These are phyloP conservation scores for Diabrotica virgifera DNA, from an alignment of 1,140 invertebrate genomes.

Conservation along the genomic window DNA sequence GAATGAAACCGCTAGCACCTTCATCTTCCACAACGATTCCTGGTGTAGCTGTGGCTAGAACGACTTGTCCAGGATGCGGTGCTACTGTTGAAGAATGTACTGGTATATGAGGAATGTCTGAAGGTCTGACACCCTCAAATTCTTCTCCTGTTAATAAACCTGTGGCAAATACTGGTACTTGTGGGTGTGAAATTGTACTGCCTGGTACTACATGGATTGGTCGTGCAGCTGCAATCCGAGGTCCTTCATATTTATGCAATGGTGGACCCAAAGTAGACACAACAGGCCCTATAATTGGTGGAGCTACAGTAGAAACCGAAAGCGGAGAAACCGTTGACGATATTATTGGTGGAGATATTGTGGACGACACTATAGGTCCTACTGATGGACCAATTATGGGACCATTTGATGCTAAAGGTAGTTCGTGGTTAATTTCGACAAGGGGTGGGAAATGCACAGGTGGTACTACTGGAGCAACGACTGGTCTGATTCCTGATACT, in stretches of 20 bases:
- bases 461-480: background rate
- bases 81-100: background rate
- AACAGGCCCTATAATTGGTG: background rate
- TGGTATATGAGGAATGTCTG: background rate
- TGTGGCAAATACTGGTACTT: background rate
- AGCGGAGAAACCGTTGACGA: background rate
- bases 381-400: background rate
- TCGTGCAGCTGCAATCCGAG: too few species aligned
- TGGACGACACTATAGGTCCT: background rate
- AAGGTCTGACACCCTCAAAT: background rate
- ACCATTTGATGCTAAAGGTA: conserved; percentile 4
- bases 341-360: conserved; percentile 12
- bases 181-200: too few species aligned
- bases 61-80: background rate
- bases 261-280: conserved; percentile 4
- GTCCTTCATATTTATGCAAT: background rate
- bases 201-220: too few species aligned
- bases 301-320: background rate
- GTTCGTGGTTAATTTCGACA: conserved; percentile 6
- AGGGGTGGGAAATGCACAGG: conserved; percentile 13
- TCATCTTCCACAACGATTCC: background rate
- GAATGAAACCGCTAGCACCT: conserved; percentile 3
- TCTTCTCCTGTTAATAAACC: background rate
- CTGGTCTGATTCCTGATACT: conserved; percentile 17
- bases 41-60: background rate